A percentile compares a stretch with the other conserved stretches of the same genome.
These are phyloP conservation scores for Anabas testudineus DNA, from an alignment of 2,797 vertebrate genomes.

Conservation along the genomic window DNA sequence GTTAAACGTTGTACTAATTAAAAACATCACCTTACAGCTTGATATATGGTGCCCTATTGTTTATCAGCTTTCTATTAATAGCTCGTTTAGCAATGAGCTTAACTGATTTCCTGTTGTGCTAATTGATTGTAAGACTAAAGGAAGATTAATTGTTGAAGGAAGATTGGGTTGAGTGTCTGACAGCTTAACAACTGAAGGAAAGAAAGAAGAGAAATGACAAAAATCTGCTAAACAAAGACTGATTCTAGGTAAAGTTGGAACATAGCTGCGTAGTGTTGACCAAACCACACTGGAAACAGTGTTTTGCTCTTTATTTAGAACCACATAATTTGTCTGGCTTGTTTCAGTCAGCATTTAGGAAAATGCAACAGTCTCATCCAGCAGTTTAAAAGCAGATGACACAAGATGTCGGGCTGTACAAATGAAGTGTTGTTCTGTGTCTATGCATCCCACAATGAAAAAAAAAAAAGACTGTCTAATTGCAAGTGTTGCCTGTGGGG, in stretches of 20 bases:
- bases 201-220: conserved; percentile 31
- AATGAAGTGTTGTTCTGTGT: too few relatives aligned
- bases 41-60: conserved; percentile 58
- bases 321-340: neutral
- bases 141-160: conserved; percentile 63
- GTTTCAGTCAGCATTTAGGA: conserved; percentile 1
- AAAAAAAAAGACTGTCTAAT: neutral
- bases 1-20: conserved; percentile 66
- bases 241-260: conserved; percentile 29
- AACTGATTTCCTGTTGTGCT: conserved; percentile 70
- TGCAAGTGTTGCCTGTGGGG: conserved; percentile 5
- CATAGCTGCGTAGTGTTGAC: conserved; percentile 2
- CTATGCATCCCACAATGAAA: neutral
- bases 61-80: conserved; percentile 75
- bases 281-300: conserved; percentile 11
- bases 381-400: neutral
- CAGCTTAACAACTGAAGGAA: conserved; percentile 52
- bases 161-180: conserved; percentile 51
- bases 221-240: conserved; percentile 38
- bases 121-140: conserved; percentile 64
- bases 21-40: conserved; percentile 52
- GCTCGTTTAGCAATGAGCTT: conserved; percentile 51
- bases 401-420: too few relatives aligned
- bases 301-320: conserved; percentile 4
- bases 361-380: neutral